Base-by-base conservation (phyloP, 2,113 vertebrate species). In the Aleadryas rufinucha region DNA sequence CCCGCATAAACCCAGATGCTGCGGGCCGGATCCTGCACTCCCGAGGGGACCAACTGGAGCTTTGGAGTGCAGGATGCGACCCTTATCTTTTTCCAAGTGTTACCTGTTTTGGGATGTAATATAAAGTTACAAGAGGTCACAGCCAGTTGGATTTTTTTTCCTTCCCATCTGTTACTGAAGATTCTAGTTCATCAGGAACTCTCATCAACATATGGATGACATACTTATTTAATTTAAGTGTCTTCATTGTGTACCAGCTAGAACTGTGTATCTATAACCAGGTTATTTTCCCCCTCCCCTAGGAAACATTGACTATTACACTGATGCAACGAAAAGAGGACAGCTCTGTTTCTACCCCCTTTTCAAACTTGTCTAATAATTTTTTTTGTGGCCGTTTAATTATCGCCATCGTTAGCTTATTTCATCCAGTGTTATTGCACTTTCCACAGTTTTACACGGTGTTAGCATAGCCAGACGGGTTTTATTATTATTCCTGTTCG, bases 401-500 rank as follows among this genome's bases (percentile, higher is more conserved):
- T 97, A 92, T 98, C 86, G 89, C 90, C 96, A 95, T 97, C 60
- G 20, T 97, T 96, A 97, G 95, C 96, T 97, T 97, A 95, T 97
- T 96, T 98, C 97, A 98, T 97, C 96, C 98, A 98, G 98, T 98
- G 98, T 98, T 98, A 97, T 98, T 98, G 98, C 98, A 98, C 98
- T 98, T 98, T 98, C 97, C 97, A 97, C 97, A 96, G 96, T 97
- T 98, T 97, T 96, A 97, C 96, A 95, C 89, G 97, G 97, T 97
- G 97, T 98, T 98, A 98, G 98, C 91, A 93, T 98, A 98, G 98
- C 92, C 98, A 98, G 97, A 97, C 97, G 95, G 98, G 97, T 98
- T 98, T 97, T 97, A 92, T 97, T 97, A 97, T 97, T 97, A 95
- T 97, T 97, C 91, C 92, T 98, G 95, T 98, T 97, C 81, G 90